A percentile compares a stretch with the other conserved stretches of the same genome.
Evolutionary conservation across 2,797 vertebrate genomes (phyloP).

Genomic region (Acestrorhynchus altus): DNA sequence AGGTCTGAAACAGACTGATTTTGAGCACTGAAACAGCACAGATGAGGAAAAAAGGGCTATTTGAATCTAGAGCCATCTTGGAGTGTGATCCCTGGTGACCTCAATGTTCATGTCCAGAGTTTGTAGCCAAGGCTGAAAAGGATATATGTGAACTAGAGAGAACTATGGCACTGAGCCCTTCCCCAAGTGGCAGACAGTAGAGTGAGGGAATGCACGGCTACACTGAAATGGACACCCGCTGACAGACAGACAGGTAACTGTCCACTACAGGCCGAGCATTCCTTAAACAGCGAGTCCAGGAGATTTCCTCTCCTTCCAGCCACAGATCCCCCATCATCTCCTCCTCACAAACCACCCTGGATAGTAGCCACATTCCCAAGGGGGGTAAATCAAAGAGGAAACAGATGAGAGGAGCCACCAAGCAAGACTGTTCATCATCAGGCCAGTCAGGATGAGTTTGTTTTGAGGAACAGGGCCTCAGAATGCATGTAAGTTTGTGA

Average conservation of each 20-base stretch:
- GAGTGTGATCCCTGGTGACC: slow-evolving; percentile 28
- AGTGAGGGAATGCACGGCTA: slow-evolving; percentile 57
- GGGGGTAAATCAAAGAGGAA: slow-evolving; percentile 67
- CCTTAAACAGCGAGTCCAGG: slow-evolving; percentile 60
- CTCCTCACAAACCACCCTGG: slow-evolving; percentile 56
- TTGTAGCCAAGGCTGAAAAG: slow-evolving; percentile 12
- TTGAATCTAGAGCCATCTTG: slow-evolving; percentile 5
- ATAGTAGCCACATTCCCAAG: slow-evolving; percentile 70
- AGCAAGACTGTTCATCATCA: slow-evolving; percentile 57
- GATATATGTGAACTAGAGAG: slow-evolving; percentile 29
- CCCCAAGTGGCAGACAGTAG: slow-evolving; percentile 22
- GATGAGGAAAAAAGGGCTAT: not conserved
- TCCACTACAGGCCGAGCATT: slow-evolving; percentile 67
- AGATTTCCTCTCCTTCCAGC: slow-evolving; percentile 54
- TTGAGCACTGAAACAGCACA: not conserved
- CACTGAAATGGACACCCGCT: slow-evolving; percentile 68
- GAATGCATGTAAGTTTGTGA: slow-evolving; percentile 6
- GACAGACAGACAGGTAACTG: slow-evolving; percentile 67
- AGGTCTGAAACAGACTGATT: no score
- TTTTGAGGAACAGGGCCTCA: slow-evolving; percentile 15
- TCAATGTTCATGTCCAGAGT: slow-evolving; percentile 18
- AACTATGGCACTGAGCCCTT: slow-evolving; percentile 27
- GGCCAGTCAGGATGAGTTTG: slow-evolving; percentile 31
- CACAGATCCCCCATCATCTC: slow-evolving; percentile 44
- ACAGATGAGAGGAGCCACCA: slow-evolving; percentile 67